Evolutionary conservation across 2,888 invertebrate genomes (phyloP).

Genomic region (Athripsodes cinereus): DNA sequence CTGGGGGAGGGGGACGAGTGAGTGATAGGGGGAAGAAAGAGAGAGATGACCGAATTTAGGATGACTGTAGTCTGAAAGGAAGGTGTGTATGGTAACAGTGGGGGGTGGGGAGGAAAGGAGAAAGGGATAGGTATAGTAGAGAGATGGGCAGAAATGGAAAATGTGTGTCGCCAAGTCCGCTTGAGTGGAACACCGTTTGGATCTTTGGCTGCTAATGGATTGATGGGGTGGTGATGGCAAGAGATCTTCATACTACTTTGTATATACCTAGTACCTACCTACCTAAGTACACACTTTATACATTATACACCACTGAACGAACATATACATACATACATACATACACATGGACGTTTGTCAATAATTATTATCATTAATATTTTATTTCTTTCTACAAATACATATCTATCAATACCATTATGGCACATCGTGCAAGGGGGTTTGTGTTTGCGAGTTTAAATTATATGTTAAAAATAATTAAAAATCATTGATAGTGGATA

Average conservation of each 20-base stretch:
- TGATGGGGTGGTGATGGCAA: conserved; percentile 39
- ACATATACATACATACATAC: too few relatives aligned
- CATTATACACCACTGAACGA: too few relatives aligned
- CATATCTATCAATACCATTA: too few relatives aligned
- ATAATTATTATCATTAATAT: too few relatives aligned
- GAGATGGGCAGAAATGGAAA: conserved; percentile 41
- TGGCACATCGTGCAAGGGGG: too few relatives aligned
- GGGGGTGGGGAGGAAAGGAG: conserved; percentile 36
- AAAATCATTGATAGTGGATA: too few relatives aligned
- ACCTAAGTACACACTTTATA: too few relatives aligned
- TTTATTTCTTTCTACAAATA: too few relatives aligned
- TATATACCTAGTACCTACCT: neutral
- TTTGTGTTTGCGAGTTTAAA: too few relatives aligned
- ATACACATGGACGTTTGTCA: too few relatives aligned
- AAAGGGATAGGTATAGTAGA: conserved; percentile 6
- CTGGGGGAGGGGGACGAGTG: conserved; percentile 4
- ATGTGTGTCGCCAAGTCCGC: conserved; percentile 48
- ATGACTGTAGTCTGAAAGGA: conserved; percentile 37
- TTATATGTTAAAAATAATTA: too few relatives aligned
- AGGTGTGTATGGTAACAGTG: conserved; percentile 2
- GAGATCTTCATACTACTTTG: conserved; percentile 3
- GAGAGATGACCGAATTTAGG: conserved; percentile 23
- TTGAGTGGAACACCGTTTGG: conserved; percentile 42
- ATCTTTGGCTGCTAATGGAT: conserved; percentile 42
- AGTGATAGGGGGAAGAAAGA: conserved; percentile 38